Evolutionary conservation across 2,888 invertebrate genomes (phyloP), one percentile per base, ranked within the genome.

Genomic region (Scaptomyza caliginosa): DNA sequence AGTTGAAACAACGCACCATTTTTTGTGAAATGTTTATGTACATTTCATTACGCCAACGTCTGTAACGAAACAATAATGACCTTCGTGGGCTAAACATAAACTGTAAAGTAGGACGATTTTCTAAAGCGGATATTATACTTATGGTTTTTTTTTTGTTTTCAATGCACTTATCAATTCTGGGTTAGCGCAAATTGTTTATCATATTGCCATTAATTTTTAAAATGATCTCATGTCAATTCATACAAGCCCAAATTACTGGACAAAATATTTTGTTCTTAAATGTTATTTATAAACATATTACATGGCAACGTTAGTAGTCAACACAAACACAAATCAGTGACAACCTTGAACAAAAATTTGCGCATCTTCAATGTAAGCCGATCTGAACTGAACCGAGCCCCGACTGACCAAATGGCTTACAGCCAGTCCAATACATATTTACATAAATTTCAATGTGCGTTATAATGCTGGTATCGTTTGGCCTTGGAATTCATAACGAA

Each of bases 381-480:
- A 36, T 50, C 36, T 16, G 34, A 34, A 34, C 34, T 8, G 30
- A 56, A 6, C 49, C 45, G 54, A 56, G 30, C 49, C 6, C 49
- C 45, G 54, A 56, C 49, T 59, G 75, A 65, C 72, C 72, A 72
- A 70, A 56, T 74, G 51, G 65, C 59, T 75, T 65, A 59, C 71
- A 65, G 42, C 54, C 57, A 19, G 34, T 0, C 34, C 34, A 16
- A 34, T 16, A 54, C 58, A 77, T 86, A 81, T 80, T 80, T 64
- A 48, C 73, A 86, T 82, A 81, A 77, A 86, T 82, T 82, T 72
- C 77, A 86, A 82, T 82, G 67, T 81, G 59, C 84, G 86, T 83
- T 86, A 86, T 81, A 84, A 77, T 86, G 86, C 67, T 74, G 63
- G 36, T 49, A 1, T 16, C 38, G 81, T 56, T 32, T 55, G 77